Conservation (phyloP, 2,888 invertebrate species). For the Papilio elwesi region DNA sequence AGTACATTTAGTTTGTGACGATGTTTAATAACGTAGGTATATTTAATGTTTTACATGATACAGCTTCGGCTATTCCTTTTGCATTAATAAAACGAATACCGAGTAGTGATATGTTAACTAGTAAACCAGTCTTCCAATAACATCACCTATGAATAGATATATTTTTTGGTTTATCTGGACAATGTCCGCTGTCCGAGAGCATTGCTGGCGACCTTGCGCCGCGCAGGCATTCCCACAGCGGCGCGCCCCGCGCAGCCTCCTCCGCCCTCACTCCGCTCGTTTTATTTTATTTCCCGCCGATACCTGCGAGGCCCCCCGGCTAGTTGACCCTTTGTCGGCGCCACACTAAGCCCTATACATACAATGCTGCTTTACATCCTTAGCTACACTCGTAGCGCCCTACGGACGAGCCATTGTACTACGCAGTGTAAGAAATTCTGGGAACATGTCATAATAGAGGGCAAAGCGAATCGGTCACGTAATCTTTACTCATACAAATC, state of each 20-base stretch:
- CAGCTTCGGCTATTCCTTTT: no score
- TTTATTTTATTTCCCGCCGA: slow-evolving; percentile 51
- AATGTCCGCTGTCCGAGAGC: not conserved
- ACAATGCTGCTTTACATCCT: slow-evolving; percentile 18
- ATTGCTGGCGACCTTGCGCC: slow-evolving; percentile 13
- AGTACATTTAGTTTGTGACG: not conserved
- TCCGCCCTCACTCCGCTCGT: slow-evolving; percentile 55
- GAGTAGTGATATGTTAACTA: no score
- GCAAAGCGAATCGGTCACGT: slow-evolving; percentile 35
- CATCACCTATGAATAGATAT: no score
- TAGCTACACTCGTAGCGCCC: not conserved
- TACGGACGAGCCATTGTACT: slow-evolving; percentile 19
- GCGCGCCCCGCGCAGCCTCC: slow-evolving; percentile 44
- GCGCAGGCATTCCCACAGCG: slow-evolving; percentile 35
- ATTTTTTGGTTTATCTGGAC: no score
- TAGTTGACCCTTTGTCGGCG: slow-evolving; percentile 37
- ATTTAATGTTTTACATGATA: no score
- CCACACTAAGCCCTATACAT: slow-evolving; percentile 11
- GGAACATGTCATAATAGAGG: slow-evolving; percentile 33
- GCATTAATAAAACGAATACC: no score
- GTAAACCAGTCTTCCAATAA: no score
- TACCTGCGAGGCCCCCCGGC: slow-evolving; percentile 58
- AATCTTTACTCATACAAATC: slow-evolving; percentile 22
- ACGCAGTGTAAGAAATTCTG: slow-evolving; percentile 12
- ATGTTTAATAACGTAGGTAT: no score